These are phyloP conservation scores for Heteractis magnifica DNA, from an alignment of 92 coral and sea anemone genomes.

Conservation along the genomic window DNA sequence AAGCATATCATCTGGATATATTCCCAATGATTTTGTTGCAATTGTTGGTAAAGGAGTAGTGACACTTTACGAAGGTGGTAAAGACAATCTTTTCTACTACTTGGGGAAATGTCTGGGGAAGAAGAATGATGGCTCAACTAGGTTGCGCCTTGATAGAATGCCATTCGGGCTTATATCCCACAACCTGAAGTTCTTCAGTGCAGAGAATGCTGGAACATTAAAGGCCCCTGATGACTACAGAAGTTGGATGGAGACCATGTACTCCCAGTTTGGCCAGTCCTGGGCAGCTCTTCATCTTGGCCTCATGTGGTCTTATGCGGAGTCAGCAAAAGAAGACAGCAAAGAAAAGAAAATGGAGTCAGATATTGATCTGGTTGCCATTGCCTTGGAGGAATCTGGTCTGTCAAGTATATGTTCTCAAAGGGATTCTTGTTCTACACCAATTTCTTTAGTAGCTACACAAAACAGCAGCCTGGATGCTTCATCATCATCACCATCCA, in stretches of 20 bases:
- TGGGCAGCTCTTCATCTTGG: conserved; percentile 53
- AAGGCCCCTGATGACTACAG: conserved; percentile 34
- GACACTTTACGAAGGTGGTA: conserved; percentile 7
- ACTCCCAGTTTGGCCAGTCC: conserved; percentile 35
- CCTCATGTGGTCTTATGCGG: conserved; percentile 51
- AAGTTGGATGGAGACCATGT: conserved; percentile 53
- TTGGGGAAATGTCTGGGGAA: conserved; percentile 26
- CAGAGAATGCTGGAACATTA: conserved; percentile 36
- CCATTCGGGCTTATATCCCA: conserved; percentile 37
- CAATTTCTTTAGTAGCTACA: no score
- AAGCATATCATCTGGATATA: conserved; percentile 5
- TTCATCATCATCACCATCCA: background rate
- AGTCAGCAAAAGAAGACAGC: no score
- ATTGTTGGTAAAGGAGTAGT: conserved; percentile 7
- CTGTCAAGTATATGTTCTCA: no score
- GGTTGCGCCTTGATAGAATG: conserved; percentile 42
- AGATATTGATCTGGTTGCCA: background rate
- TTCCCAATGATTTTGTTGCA: conserved; percentile 2
- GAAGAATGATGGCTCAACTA: conserved; percentile 25
- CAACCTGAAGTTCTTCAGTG: conserved; percentile 40
- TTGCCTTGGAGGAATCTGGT: conserved; percentile 17
- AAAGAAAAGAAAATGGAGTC: no score
- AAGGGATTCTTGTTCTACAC: no score
- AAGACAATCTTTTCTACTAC: conserved; percentile 29
- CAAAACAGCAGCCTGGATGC: no score